Conservation (phyloP, 2,888 invertebrate genomes). For the Luffia ferchaultella region DNA sequence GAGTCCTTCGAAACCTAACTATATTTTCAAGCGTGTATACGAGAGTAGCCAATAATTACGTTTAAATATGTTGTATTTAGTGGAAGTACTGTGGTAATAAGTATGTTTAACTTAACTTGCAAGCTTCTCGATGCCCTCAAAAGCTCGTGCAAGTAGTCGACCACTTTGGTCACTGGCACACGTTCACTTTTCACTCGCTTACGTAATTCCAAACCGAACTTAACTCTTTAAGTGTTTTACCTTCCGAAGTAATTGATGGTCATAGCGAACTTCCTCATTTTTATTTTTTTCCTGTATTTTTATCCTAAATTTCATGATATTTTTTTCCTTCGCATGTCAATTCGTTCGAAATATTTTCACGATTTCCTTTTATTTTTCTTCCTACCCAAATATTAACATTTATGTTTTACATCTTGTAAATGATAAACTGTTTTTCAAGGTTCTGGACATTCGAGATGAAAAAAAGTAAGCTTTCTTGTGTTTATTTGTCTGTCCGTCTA, state of each 20-base stretch:
- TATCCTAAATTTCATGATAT: neutral
- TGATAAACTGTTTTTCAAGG: neutral
- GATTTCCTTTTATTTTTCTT: neutral
- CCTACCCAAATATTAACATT: neutral
- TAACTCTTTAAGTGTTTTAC: neutral
- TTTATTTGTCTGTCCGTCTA: too few species aligned
- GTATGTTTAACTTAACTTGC: neutral
- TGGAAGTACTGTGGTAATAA: neutral
- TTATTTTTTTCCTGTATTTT: neutral
- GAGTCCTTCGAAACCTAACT: too few species aligned
- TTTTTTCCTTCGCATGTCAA: neutral
- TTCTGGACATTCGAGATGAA: too few species aligned
- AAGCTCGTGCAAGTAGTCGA: neutral
- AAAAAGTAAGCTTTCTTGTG: too few species aligned
- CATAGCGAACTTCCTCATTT: neutral
- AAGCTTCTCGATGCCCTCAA: neutral
- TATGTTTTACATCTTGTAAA: neutral
- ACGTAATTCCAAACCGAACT: slow-evolving; percentile 11
- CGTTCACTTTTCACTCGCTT: slow-evolving; percentile 21
- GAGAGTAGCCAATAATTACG: too few species aligned
- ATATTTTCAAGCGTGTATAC: too few species aligned
- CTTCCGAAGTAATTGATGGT: neutral
- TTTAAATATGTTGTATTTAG: neutral
- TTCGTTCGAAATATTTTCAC: neutral
- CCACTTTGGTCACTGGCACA: slow-evolving; percentile 8